Percentiles rank a stretch among this genome's conserved stretches.
Evolutionary conservation across 2,113 vertebrate species (phyloP).

Genomic region (Coregonus clupeaformis): DNA sequence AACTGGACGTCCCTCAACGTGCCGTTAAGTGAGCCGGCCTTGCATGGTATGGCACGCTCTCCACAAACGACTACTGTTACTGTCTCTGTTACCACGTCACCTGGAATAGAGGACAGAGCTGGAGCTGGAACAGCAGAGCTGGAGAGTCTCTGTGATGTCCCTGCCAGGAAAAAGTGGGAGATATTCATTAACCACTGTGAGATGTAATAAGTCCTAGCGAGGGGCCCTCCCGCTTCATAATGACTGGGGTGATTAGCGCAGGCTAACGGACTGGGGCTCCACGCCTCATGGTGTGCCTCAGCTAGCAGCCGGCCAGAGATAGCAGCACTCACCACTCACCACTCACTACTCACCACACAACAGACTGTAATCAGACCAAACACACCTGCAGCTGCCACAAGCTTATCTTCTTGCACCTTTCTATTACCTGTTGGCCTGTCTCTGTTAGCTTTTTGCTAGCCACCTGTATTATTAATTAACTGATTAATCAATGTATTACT

Average conservation of each 20-base stretch:
- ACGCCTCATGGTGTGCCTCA: neutral
- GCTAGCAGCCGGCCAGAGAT: neutral
- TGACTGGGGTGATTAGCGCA: conserved; percentile 42
- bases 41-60: neutral
- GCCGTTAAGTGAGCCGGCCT: neutral
- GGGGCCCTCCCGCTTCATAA: conserved; percentile 32
- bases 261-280: conserved; percentile 16
- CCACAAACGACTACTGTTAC: neutral
- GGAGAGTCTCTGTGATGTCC: conserved; percentile 4
- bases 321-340: neutral
- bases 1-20: neutral
- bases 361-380: neutral
- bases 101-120: neutral
- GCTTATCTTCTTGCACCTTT: conserved; percentile 11
- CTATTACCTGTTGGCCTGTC: conserved; percentile 11
- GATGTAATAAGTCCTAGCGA: conserved; percentile 38
- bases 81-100: neutral
- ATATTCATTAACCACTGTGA: conserved; percentile 43
- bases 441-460: neutral
- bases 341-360: neutral
- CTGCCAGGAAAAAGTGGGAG: neutral
- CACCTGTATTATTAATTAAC: neutral
- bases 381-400: neutral
- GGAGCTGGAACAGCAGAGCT: neutral
- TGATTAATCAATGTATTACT: neutral